Conservation (phyloP, 30 jellyfish, hydroid and myxozoan species). For the Aurelia aurita complex sp. Pacific region DNA sequence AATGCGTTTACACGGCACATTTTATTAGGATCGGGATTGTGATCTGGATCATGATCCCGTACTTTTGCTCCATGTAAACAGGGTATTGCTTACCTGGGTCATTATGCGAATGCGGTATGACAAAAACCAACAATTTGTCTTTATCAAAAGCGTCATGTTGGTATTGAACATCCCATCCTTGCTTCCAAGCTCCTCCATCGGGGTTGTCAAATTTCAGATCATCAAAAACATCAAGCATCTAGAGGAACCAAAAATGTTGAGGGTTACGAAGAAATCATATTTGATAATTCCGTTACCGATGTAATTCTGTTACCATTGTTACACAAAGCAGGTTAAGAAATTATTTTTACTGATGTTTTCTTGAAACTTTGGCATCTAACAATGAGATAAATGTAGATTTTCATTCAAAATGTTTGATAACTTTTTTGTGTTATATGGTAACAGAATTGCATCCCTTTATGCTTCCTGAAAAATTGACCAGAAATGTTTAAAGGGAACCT, state of each 20-base stretch:
- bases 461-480: too few relatives aligned
- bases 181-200: slow-evolving; percentile 96
- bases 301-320: not conserved
- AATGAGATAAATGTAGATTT: too few relatives aligned
- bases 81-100: slow-evolving; percentile 83
- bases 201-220: slow-evolving; percentile 80
- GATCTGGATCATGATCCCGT: not conserved
- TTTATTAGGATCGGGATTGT: not conserved
- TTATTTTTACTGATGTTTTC: not conserved
- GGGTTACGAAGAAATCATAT: too few relatives aligned
- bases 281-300: not conserved
- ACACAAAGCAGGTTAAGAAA: not conserved
- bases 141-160: slow-evolving; percentile 72
- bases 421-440: too few relatives aligned
- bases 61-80: too few relatives aligned
- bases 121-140: slow-evolving; percentile 72
- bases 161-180: slow-evolving; percentile 89
- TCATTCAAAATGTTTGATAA: too few relatives aligned
- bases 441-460: too few relatives aligned
- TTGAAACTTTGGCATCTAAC: not conserved
- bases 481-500: too few relatives aligned
- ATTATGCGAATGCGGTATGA: slow-evolving; percentile 90
- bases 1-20: not conserved
- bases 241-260: not conserved
- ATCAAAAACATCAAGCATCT: slow-evolving; percentile 82